Evolutionary conservation across 2,797 vertebrate genomes (phyloP).

Genomic region (Sebastes matsubarae): DNA sequence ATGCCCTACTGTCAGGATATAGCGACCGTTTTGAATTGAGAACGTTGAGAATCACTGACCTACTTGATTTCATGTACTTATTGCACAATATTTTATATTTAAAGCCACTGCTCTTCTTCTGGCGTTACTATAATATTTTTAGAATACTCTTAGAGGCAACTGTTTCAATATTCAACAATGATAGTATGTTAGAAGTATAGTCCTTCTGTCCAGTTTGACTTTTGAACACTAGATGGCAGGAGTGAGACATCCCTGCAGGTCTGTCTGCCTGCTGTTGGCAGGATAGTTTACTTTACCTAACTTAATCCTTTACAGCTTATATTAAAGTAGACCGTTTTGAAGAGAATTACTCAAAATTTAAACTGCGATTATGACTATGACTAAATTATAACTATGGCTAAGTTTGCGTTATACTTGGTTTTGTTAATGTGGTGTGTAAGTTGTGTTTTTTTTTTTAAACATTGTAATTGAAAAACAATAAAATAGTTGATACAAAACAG

Average conservation of each 20-base stretch:
- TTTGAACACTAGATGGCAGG: conserved; percentile 27
- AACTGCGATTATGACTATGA: neutral
- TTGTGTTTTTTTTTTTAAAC: no score
- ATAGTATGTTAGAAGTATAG: no score
- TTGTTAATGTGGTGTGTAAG: no score
- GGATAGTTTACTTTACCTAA: neutral
- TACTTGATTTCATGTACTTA: neutral
- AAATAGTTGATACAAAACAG: no score
- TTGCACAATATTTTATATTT: neutral
- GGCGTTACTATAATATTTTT: neutral
- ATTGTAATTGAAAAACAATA: no score
- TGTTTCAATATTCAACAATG: neutral
- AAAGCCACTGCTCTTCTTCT: neutral
- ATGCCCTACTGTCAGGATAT: no score
- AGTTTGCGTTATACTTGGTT: no score
- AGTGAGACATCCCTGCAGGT: neutral
- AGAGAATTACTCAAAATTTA: neutral
- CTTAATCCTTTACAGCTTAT: neutral
- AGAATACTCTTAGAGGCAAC: neutral
- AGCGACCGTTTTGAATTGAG: no score
- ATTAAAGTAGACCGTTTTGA: neutral
- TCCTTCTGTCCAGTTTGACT: neutral
- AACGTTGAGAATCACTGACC: no score
- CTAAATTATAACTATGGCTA: neutral
- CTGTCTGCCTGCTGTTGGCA: neutral